These are phyloP conservation scores for Darwinula stevensoni DNA, from an alignment of 2,888 invertebrate genomes.

Conservation along the genomic window DNA sequence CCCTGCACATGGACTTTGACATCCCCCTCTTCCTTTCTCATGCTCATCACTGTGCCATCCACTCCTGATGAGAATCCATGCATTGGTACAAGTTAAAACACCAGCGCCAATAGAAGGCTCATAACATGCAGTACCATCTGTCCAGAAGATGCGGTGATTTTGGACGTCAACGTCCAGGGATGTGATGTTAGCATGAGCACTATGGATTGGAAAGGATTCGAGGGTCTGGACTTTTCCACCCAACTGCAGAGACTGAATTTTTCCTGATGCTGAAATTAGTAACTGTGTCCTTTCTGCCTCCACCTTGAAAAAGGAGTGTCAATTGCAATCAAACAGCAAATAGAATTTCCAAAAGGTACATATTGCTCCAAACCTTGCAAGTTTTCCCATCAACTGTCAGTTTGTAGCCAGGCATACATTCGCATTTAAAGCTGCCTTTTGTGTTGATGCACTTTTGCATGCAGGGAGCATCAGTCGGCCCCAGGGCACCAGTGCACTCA, in stretches of 20 bases:
- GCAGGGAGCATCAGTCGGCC: conserved; percentile 11
- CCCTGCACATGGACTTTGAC: not conserved
- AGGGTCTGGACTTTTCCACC: not conserved
- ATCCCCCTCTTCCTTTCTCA: no score
- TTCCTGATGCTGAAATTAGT: no score
- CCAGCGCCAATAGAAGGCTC: no score
- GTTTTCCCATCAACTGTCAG: not conserved
- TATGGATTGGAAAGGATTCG: not conserved
- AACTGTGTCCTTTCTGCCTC: no score
- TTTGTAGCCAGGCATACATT: conserved; percentile 12
- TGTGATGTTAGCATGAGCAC: not conserved
- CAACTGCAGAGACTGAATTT: no score
- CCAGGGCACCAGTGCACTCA: conserved; percentile 12
- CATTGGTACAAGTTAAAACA: no score
- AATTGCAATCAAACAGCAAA: no score
- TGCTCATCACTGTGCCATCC: no score
- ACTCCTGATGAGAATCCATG: no score
- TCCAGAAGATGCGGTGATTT: not conserved
- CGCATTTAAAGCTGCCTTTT: conserved; percentile 10
- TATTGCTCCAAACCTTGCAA: no score
- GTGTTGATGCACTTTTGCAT: conserved; percentile 12
- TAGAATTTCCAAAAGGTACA: no score
- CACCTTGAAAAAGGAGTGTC: no score
- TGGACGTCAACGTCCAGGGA: not conserved
- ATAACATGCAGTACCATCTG: not conserved